Percentiles rank a stretch among this genome's conserved stretches.
Evolutionary conservation across 2,113 vertebrate genomes (phyloP).

Genomic region (Sceloporus tristichus): DNA sequence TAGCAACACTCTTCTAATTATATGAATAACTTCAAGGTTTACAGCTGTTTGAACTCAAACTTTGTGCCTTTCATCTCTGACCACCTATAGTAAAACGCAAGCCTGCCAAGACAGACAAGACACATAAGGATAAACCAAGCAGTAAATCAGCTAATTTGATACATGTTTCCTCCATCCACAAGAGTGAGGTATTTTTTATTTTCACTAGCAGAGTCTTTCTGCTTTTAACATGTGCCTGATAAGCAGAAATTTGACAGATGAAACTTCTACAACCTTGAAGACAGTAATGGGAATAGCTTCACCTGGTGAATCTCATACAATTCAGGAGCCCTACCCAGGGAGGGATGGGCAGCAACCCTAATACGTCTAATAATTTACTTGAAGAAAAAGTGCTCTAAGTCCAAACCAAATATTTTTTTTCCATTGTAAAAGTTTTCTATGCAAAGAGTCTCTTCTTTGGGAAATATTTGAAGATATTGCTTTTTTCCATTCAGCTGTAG

Average conservation of each 20-base stretch:
- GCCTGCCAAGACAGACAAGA: constrained; percentile 4
- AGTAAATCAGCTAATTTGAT: constrained; percentile 10
- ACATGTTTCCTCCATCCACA: not conserved
- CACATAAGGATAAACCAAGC: not conserved
- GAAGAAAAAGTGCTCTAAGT: not conserved
- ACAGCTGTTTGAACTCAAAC: constrained; percentile 20
- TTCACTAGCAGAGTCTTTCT: not conserved
- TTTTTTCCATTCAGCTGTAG: not conserved
- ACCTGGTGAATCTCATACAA: not conserved
- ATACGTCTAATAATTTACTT: no score
- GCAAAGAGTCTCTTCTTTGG: not conserved
- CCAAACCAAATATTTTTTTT: not conserved
- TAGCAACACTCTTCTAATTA: not conserved
- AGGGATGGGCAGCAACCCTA: no score
- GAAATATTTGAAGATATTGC: not conserved
- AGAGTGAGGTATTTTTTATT: not conserved
- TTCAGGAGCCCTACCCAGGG: not conserved
- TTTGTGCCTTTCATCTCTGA: constrained; percentile 4
- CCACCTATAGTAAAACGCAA: not conserved
- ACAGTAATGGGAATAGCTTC: not conserved
- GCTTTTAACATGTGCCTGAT: not conserved
- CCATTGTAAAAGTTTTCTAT: not conserved
- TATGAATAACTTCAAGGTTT: constrained; percentile 26
- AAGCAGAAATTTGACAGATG: not conserved
- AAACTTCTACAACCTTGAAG: not conserved